Evolutionary conservation across 2,888 invertebrate genomes (phyloP).

Genomic region (Sepiola atlantica): DNA sequence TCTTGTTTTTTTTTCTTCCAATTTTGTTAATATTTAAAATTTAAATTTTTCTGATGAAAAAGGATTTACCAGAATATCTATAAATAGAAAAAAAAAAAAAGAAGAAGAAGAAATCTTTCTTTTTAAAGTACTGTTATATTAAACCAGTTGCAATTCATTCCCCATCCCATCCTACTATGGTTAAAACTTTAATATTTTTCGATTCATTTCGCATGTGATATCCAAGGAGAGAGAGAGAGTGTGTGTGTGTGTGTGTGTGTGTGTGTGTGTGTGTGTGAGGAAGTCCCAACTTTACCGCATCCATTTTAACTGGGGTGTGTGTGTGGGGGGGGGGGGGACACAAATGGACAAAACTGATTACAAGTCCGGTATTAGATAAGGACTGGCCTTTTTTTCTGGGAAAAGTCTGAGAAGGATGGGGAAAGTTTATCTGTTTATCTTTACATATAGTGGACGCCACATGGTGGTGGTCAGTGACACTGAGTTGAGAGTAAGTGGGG

Average conservation of each 20-base stretch:
- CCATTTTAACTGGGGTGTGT: background rate
- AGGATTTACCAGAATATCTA: background rate
- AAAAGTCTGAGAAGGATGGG: background rate
- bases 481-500: background rate
- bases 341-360: background rate
- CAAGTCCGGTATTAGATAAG: slow-evolving; percentile 12
- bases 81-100: too few species aligned
- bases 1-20: too few species aligned
- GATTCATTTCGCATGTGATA: background rate
- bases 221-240: background rate
- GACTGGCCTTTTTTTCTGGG: background rate
- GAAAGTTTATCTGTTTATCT: background rate
- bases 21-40: too few species aligned
- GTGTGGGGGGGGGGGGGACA: too few species aligned
- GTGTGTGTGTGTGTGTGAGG: too few species aligned
- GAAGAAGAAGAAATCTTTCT: too few species aligned
- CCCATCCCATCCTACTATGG: background rate
- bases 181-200: background rate
- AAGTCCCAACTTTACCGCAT: too few species aligned
- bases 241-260: too few species aligned
- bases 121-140: too few species aligned
- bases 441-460: background rate
- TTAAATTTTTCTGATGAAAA: too few species aligned
- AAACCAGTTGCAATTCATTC: background rate
- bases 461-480: background rate